Evolutionary conservation across 2,113 vertebrate genomes (phyloP).

Genomic region (Eulemur rufifrons): DNA sequence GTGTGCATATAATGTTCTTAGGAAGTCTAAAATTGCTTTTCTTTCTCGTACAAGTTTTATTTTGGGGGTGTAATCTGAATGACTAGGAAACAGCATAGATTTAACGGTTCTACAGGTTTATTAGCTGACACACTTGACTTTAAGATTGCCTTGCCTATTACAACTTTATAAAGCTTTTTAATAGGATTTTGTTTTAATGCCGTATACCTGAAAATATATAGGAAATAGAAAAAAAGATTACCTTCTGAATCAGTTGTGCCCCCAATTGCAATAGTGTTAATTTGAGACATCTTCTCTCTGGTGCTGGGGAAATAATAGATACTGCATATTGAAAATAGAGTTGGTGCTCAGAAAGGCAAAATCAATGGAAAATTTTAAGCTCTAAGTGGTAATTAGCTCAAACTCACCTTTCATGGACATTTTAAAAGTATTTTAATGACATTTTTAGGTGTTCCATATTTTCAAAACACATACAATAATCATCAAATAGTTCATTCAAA

Average conservation of each 20-base stretch:
- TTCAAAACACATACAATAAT: not conserved
- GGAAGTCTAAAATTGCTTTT: constrained; percentile 10
- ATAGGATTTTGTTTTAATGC: constrained; percentile 28
- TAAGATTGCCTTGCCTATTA: constrained; percentile 35
- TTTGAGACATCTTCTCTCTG: not conserved
- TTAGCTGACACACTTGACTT: constrained; percentile 39
- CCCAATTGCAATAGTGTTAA: constrained; percentile 6
- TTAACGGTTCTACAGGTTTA: constrained; percentile 2
- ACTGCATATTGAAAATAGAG: constrained; percentile 14
- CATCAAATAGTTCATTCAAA: not conserved
- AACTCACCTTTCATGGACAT: not conserved
- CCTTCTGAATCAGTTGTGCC: constrained; percentile 17
- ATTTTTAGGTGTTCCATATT: not conserved
- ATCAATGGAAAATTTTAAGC: not conserved
- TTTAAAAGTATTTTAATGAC: not conserved
- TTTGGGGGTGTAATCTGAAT: not conserved
- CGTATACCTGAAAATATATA: not conserved
- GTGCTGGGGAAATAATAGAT: not conserved
- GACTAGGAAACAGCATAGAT: not conserved
- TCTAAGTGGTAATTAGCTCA: not conserved
- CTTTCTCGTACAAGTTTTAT: not conserved
- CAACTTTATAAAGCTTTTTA: constrained; percentile 37
- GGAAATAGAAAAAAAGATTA: constrained; percentile 21
- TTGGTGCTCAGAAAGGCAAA: not conserved
- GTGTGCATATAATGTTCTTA: not conserved